Conservation (phyloP, 2,797 vertebrate genomes). For the Semaprochilodus insignis region DNA sequence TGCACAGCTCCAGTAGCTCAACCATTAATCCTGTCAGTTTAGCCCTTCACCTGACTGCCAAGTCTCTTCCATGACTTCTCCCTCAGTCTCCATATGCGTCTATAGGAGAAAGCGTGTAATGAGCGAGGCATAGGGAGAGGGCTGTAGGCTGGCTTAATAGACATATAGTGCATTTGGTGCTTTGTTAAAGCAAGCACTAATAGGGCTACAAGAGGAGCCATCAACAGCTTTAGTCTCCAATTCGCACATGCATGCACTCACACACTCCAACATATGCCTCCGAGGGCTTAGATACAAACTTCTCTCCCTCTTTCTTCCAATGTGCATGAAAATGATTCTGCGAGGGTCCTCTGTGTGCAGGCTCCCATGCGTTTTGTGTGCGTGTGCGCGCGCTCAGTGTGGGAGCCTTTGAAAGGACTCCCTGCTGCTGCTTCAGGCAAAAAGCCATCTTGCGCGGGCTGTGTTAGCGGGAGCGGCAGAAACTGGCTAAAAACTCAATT, state of each 20-base stretch:
- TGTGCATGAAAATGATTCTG: conserved; percentile 60
- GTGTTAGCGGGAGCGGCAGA: conserved; percentile 54
- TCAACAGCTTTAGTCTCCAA: conserved; percentile 51
- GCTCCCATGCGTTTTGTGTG: conserved; percentile 37
- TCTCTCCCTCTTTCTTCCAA: conserved; percentile 53
- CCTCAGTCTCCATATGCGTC: background rate
- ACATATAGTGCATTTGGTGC: conserved; percentile 27
- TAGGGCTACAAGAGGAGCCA: conserved; percentile 46
- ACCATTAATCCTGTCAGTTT: conserved; percentile 56
- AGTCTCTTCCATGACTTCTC: conserved; percentile 24
- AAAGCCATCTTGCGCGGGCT: conserved; percentile 56
- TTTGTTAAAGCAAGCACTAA: conserved; percentile 38
- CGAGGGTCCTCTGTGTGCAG: conserved; percentile 67
- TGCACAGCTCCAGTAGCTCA: conserved; percentile 52
- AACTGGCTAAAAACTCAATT: conserved; percentile 63
- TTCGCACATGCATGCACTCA: conserved; percentile 32
- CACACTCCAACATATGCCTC: conserved; percentile 48
- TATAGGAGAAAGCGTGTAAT: background rate
- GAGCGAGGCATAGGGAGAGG: background rate
- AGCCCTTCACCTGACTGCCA: conserved; percentile 39
- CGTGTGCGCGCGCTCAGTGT: conserved; percentile 33
- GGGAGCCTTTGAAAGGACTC: conserved; percentile 61
- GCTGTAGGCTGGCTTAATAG: background rate
- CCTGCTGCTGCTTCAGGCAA: conserved; percentile 62
- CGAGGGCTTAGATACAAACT: conserved; percentile 48